phyloP scores from a whole-genome alignment of 2,113 vertebrate genomes.

The Strigops habroptila region DNA sequence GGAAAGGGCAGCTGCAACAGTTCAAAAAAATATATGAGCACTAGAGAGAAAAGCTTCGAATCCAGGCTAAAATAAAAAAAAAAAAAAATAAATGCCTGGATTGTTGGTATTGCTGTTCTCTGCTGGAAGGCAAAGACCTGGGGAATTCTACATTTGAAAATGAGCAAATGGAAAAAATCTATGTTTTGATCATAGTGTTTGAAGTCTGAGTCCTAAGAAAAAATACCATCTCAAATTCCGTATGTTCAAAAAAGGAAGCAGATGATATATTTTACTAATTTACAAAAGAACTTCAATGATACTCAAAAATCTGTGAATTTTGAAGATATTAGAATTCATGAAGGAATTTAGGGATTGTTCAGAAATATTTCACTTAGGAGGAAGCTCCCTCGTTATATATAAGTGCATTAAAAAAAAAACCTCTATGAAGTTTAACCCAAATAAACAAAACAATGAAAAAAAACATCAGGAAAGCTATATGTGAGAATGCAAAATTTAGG shows the following conservation, averaged over 20 bases:
- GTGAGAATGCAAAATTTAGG: background rate
- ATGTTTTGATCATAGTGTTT: background rate
- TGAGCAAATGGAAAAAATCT: constrained; percentile 1
- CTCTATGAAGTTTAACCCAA: background rate
- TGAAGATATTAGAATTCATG: background rate
- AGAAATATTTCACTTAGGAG: background rate
- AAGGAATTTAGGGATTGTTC: background rate
- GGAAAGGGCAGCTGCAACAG: background rate
- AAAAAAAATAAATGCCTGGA: background rate
- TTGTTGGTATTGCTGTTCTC: background rate
- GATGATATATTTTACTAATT: background rate
- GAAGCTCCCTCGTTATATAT: background rate
- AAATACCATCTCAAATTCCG: background rate
- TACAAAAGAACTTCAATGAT: background rate
- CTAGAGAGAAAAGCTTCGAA: background rate
- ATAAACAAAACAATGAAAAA: background rate
- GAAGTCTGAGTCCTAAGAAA: background rate
- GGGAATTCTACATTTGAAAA: background rate
- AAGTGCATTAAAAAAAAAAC: background rate
- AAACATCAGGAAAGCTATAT: background rate
- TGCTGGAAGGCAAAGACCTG: background rate
- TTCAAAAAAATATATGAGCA: background rate
- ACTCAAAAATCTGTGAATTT: background rate
- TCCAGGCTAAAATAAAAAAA: background rate
- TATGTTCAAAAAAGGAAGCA: background rate